A percentile compares a stretch with the other conserved stretches of the same genome.
phyloP scores from a whole-genome alignment of 2,888 invertebrate species.

The Ennomos quercinarius region DNA sequence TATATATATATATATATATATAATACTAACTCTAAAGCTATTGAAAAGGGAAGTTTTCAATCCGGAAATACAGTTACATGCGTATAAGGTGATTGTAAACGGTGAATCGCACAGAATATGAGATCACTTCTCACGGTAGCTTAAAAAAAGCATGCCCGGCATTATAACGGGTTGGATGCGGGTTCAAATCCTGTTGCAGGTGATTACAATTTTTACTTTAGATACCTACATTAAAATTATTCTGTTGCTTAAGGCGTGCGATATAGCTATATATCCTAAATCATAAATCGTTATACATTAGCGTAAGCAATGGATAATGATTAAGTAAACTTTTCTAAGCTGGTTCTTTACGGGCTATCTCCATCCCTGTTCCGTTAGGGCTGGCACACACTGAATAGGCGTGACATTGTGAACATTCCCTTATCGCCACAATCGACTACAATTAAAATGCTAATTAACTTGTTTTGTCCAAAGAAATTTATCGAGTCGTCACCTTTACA shows the following conservation, averaged over 20 bases:
- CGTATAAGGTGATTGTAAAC: no score
- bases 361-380: constrained; percentile 24
- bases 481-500: constrained; percentile 53
- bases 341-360: constrained; percentile 20
- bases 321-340: not conserved
- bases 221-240: no score
- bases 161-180: no score
- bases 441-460: constrained; percentile 73
- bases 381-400: constrained; percentile 56
- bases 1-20: no score
- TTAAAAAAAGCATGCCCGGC: no score
- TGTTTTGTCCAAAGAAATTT: constrained; percentile 63
- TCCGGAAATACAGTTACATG: not conserved
- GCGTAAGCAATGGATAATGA: not conserved
- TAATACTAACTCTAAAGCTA: not conserved
- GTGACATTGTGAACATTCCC: constrained; percentile 62
- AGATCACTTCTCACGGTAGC: no score
- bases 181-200: no score
- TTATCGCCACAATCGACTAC: constrained; percentile 64
- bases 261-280: no score
- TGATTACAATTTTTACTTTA: no score
- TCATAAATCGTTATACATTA: no score
- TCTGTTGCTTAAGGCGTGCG: no score
- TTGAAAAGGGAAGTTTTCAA: not conserved
- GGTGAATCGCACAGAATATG: no score